These are phyloP conservation scores for Turritopsis dohrnii DNA, from an alignment of 30 jellyfish, hydroid and myxozoan species.

Conservation along the genomic window DNA sequence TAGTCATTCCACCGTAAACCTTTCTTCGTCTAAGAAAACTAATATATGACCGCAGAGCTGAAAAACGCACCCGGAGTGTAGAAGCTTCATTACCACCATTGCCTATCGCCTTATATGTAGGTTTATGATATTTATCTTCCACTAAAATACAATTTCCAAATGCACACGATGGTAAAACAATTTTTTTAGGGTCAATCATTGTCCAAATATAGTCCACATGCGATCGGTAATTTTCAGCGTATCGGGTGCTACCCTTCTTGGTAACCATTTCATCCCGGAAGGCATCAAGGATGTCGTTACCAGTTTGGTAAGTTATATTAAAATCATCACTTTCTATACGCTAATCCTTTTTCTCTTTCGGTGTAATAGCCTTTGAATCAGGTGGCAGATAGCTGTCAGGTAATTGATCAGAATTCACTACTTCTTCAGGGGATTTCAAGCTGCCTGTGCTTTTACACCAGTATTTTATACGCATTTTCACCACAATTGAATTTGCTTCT, in stretches of 20 bases:
- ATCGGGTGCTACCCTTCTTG: background rate
- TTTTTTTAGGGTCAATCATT: background rate
- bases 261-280: background rate
- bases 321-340: background rate
- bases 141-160: background rate
- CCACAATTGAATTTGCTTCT: too few relatives aligned
- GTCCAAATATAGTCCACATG: slow-evolving; percentile 13
- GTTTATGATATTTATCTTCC: slow-evolving; percentile 11
- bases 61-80: slow-evolving; percentile 1
- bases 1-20: slow-evolving; percentile 1
- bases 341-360: background rate
- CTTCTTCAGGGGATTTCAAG: background rate
- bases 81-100: slow-evolving; percentile 24
- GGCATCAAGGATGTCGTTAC: background rate
- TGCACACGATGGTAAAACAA: slow-evolving; percentile 1
- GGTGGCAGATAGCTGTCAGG: background rate
- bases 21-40: slow-evolving; percentile 4
- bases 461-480: slow-evolving; percentile 11
- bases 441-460: background rate
- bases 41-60: background rate
- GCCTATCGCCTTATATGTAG: background rate
- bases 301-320: background rate
- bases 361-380: background rate
- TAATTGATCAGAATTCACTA: background rate
- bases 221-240: background rate